A percentile compares a stretch with the other conserved stretches of the same genome.
These are phyloP conservation scores for Solea senegalensis DNA, from an alignment of 2,113 vertebrate species.

Conservation along the genomic window DNA sequence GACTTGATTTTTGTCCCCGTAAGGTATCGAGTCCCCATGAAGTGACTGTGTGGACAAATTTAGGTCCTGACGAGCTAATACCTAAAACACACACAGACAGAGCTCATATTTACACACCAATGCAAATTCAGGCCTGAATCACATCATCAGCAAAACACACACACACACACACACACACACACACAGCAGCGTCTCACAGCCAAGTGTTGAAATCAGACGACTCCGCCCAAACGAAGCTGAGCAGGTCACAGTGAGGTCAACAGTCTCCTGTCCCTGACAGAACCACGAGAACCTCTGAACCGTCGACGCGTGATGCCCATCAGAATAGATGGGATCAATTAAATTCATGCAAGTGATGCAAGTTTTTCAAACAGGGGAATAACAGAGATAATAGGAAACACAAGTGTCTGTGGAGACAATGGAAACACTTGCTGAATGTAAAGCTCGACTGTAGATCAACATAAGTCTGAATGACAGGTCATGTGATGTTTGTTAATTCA, in stretches of 20 bases:
- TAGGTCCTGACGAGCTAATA: too few species aligned
- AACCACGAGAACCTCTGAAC: constrained; percentile 3
- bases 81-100: constrained; percentile 7
- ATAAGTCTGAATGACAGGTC: constrained; percentile 37
- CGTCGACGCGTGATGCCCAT: constrained; percentile 20
- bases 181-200: constrained; percentile 60
- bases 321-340: constrained; percentile 10
- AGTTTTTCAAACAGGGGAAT: constrained; percentile 16
- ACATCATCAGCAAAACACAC: constrained; percentile 32
- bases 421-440: constrained; percentile 43
- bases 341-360: background rate
- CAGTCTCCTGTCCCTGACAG: constrained; percentile 29
- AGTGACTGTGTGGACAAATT: too few species aligned
- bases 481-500: too few species aligned
- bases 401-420: constrained; percentile 14
- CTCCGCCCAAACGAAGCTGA: constrained; percentile 76
- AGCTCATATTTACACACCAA: constrained; percentile 36
- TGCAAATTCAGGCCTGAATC: constrained; percentile 17
- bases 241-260: constrained; percentile 53
- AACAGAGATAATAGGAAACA: constrained; percentile 30
- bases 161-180: constrained; percentile 22
- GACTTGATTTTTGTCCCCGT: too few species aligned
- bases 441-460: constrained; percentile 21
- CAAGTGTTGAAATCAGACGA: constrained; percentile 53
- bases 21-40: too few species aligned